Evolutionary conservation across 2,797 vertebrate genomes (phyloP).

Genomic region (Crax fasciolata): DNA sequence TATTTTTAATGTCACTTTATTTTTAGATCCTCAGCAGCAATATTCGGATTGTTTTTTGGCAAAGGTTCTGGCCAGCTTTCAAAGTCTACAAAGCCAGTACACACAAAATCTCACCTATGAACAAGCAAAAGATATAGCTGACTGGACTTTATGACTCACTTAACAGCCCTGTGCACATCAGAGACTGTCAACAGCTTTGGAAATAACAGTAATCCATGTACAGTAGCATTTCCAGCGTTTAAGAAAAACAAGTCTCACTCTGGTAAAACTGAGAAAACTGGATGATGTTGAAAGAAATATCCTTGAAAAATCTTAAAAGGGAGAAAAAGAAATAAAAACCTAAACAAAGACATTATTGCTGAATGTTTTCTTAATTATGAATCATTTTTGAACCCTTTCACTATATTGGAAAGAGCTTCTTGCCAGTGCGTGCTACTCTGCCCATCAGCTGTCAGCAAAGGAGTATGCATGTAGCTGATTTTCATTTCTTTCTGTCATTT

Average conservation of each 20-base stretch:
- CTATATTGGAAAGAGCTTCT: background rate
- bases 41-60: background rate
- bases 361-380: background rate
- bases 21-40: background rate
- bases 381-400: background rate
- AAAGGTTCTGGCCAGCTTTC: slow-evolving; percentile 15
- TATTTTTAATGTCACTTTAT: background rate
- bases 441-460: background rate
- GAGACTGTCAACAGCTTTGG: slow-evolving; percentile 30
- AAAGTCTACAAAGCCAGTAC: background rate
- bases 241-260: slow-evolving; percentile 51
- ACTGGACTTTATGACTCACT: slow-evolving; percentile 38
- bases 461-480: background rate
- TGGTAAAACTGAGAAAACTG: slow-evolving; percentile 37
- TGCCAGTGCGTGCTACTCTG: background rate
- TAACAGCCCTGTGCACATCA: background rate
- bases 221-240: slow-evolving; percentile 57
- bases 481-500: background rate
- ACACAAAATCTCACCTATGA: slow-evolving; percentile 15
- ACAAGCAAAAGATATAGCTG: slow-evolving; percentile 28
- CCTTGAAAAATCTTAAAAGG: slow-evolving; percentile 41
- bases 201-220: slow-evolving; percentile 29
- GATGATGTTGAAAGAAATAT: slow-evolving; percentile 35
- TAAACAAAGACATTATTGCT: background rate
- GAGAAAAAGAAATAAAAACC: slow-evolving; percentile 10